phyloP scores from a whole-genome alignment of 2,113 vertebrate species.

The Sander vitreus region DNA sequence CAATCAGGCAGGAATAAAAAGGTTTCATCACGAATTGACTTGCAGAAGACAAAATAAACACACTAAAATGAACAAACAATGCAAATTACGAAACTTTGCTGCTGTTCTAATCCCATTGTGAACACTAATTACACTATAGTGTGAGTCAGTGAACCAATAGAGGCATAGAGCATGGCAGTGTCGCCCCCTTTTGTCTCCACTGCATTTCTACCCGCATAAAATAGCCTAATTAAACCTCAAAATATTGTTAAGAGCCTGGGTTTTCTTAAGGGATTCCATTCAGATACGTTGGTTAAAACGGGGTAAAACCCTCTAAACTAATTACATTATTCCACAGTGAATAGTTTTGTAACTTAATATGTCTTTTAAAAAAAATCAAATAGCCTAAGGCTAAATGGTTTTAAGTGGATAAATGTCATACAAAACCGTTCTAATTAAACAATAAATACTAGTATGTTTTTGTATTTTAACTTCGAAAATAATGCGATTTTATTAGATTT shows the following conservation, averaged over 20 bases:
- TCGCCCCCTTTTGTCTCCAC: slow-evolving; percentile 77
- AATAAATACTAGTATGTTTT: neutral
- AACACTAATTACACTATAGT: neutral
- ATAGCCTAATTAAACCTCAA: neutral
- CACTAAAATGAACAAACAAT: neutral
- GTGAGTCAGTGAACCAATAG: neutral
- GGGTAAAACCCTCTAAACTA: neutral
- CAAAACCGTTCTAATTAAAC: neutral
- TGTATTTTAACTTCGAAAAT: neutral
- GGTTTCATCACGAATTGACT: neutral
- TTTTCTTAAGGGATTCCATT: neutral
- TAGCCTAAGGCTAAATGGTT: neutral
- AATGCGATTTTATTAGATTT: neutral
- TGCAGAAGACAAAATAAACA: neutral
- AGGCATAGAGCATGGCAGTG: slow-evolving; percentile 35
- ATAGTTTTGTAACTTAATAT: neutral
- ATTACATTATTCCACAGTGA: neutral
- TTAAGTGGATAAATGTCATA: neutral
- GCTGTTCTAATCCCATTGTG: neutral
- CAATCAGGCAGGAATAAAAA: neutral
- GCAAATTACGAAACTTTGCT: neutral
- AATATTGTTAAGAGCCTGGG: neutral
- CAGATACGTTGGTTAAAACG: neutral
- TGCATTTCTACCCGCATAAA: slow-evolving; percentile 14
- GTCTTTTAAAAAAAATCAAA: neutral